phyloP scores from a whole-genome alignment of 1,140 invertebrate genomes.

The Drosophila dunni region DNA sequence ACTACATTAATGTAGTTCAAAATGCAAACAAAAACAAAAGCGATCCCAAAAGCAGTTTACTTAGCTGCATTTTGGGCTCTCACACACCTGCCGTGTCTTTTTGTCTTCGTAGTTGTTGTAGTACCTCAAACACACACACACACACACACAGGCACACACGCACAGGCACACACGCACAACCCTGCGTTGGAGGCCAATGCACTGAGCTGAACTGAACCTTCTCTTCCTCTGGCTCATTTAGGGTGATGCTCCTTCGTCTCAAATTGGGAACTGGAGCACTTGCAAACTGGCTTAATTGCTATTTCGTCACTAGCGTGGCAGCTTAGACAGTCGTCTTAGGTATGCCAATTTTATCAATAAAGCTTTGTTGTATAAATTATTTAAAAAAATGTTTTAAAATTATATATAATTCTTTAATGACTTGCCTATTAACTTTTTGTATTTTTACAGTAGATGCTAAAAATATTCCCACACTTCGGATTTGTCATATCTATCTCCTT shows the following conservation, averaged over 20 bases:
- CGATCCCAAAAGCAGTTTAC: slow-evolving; percentile 43
- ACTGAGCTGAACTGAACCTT: slow-evolving; percentile 33
- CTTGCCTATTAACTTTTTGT: too few relatives aligned
- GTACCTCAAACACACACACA: slow-evolving; percentile 15
- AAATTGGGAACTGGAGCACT: background rate
- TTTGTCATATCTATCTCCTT: too few relatives aligned
- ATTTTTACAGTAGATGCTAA: too few relatives aligned
- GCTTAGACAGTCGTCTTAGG: background rate
- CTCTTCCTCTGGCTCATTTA: background rate
- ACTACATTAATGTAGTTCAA: slow-evolving; percentile 18
- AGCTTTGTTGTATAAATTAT: too few relatives aligned
- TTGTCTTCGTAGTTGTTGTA: slow-evolving; percentile 31
- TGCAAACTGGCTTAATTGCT: background rate
- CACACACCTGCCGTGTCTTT: slow-evolving; percentile 43
- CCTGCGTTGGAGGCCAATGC: slow-evolving; percentile 30
- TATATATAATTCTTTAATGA: too few relatives aligned
- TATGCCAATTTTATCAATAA: too few relatives aligned
- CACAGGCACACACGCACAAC: background rate
- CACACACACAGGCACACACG: slow-evolving; percentile 27
- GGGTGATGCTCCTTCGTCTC: background rate
- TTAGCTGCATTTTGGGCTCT: slow-evolving; percentile 44
- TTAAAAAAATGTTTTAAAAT: too few relatives aligned
- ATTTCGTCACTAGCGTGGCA: background rate
- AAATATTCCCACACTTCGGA: too few relatives aligned
- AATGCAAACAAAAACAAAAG: slow-evolving; percentile 40